These are phyloP conservation scores for Crotalus horridus DNA, from an alignment of 2,113 vertebrate species.

Conservation along the genomic window DNA sequence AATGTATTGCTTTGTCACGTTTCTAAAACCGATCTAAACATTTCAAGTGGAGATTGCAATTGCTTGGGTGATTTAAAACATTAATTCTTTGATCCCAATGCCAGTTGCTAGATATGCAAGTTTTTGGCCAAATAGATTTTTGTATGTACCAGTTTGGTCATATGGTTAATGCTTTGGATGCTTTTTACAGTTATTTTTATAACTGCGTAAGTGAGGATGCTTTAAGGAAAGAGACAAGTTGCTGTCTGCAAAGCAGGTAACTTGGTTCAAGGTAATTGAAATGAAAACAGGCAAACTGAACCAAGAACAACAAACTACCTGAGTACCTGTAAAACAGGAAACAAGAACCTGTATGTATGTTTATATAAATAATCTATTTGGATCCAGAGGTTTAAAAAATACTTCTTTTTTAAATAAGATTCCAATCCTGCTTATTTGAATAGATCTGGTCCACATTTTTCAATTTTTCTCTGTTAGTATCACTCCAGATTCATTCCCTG, in stretches of 20 bases:
- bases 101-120: background rate
- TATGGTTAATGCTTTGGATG: background rate
- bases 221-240: background rate
- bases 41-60: background rate
- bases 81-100: background rate
- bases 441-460: background rate
- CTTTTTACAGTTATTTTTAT: background rate
- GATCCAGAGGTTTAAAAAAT: background rate
- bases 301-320: background rate
- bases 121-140: background rate
- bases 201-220: background rate
- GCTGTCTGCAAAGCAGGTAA: background rate
- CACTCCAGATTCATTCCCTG: background rate
- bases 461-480: background rate
- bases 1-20: background rate
- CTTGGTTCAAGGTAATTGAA: background rate
- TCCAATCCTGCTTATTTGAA: background rate
- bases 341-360: background rate
- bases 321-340: background rate
- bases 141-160: background rate
- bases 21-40: background rate
- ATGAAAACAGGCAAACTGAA: background rate
- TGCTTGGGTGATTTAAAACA: background rate
- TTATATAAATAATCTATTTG: background rate
- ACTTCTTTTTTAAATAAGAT: background rate